Base-by-base conservation (phyloP, 1,140 invertebrate species). In the Papilio xuthus region DNA sequence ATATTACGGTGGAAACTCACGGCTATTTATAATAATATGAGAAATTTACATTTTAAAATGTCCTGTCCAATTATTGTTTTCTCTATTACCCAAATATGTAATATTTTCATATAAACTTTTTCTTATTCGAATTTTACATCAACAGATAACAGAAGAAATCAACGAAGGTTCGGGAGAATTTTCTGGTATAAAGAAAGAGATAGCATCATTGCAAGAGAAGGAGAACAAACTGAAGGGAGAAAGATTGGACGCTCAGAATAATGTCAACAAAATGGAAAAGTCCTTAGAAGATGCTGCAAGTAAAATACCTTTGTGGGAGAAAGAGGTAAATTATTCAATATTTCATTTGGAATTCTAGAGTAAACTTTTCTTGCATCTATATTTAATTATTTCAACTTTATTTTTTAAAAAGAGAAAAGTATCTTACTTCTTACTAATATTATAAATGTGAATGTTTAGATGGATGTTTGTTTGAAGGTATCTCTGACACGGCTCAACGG, bases 211-310 rank as follows among this genome's bases (percentile, higher is more conserved):
- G 0, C 94, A 95, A 63, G 94, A 95, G 23, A 93, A 95, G 63
- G 96, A 97, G 84, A 96, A 96, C 76, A 95, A 96, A 80, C 88
- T 96, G 67, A 97, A 96, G 86, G 94, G 95, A 4, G 92, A 96
- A 72, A 95, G 97, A 75, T 94, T 97, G 3, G 97, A 98, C 84
- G 89, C 97, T 0, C 97, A 98, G 78, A 96, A 97, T 80, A 96
- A 97, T 78, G 81, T 98, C 0, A 96, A 95, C 73, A 96, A 96
- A 63, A 94, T 95, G 69, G 95, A 95, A 15, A 96, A 95, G 42
- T 90, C 94, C 20, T 91, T 98, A 70, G 95, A 96, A 26, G 96
- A 97, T 6, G 95, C 96, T 15, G 94, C 95, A 77, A 85, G 90
- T 2, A 96, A 94, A 60, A 94, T 94, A 28, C 95, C 95, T 0